Percentiles rank a stretch among this genome's conserved stretches.
phyloP scores from a whole-genome alignment of 2,797 vertebrate species.

The Rousettus madagascariensis region DNA sequence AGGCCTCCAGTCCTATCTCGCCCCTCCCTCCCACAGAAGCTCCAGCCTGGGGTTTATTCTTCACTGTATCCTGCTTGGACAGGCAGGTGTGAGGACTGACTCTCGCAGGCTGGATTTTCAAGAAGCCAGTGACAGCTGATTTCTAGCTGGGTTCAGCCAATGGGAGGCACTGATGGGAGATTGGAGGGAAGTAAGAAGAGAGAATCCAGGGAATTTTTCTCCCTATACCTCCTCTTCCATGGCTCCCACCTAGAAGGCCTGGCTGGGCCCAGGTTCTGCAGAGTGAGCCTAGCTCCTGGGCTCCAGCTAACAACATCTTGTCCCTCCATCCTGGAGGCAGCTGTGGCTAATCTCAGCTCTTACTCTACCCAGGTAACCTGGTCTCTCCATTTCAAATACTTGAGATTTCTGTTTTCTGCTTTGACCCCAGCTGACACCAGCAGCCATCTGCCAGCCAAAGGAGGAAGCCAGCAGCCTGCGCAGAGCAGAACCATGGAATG shows the following conservation, averaged over 20 bases:
- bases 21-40: not conserved
- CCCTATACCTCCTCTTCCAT: fast-evolving
- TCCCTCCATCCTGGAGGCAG: not conserved
- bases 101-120: not conserved
- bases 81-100: not conserved
- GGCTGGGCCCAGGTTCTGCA: not conserved
- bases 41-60: not conserved
- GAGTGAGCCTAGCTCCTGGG: not conserved
- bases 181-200: fast-evolving
- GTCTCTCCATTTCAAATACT: not conserved
- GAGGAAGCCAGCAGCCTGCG: not conserved
- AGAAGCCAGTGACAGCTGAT: not conserved
- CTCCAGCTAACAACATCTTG: too few relatives aligned
- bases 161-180: not conserved
- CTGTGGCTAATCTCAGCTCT: not conserved
- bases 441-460: not conserved
- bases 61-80: fast-evolving
- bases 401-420: not conserved
- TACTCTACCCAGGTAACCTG: not conserved
- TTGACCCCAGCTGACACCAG: not conserved
- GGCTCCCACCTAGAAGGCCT: not conserved
- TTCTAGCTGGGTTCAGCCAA: not conserved
- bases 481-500: not conserved
- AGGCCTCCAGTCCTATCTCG: not conserved
- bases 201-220: not conserved